Conservation (phyloP, 2,797 vertebrate genomes). For the Phalanger gymnotis region DNA sequence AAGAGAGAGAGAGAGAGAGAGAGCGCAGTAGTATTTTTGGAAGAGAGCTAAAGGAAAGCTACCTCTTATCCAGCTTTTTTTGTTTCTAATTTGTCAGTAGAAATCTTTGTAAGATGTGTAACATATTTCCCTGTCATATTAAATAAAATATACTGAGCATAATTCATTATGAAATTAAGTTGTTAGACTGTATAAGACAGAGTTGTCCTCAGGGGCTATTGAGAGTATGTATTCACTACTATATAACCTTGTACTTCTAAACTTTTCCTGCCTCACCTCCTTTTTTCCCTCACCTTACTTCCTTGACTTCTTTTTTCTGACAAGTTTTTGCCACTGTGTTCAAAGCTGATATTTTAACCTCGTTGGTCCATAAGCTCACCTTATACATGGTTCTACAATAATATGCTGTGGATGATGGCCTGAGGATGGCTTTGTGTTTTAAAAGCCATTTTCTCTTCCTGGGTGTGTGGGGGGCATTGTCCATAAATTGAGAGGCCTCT, state of each 20-base stretch:
- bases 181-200: no score
- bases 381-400: neutral
- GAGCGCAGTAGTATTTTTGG: neutral
- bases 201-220: neutral
- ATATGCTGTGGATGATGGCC: neutral
- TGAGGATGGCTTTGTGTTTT: neutral
- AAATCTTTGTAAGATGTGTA: neutral
- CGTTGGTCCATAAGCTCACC: neutral
- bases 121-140: neutral
- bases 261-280: no score
- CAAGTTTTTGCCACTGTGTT: neutral
- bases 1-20: no score
- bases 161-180: no score
- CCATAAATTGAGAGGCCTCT: neutral
- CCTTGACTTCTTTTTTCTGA: neutral
- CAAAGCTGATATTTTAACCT: neutral
- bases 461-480: neutral
- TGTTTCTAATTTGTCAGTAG: neutral
- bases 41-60: neutral
- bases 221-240: neutral
- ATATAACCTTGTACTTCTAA: no score
- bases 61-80: no score
- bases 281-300: neutral
- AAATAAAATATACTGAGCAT: neutral
- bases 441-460: neutral